Conservation (phyloP, 2,888 invertebrate species). For the Plebejus anna region DNA sequence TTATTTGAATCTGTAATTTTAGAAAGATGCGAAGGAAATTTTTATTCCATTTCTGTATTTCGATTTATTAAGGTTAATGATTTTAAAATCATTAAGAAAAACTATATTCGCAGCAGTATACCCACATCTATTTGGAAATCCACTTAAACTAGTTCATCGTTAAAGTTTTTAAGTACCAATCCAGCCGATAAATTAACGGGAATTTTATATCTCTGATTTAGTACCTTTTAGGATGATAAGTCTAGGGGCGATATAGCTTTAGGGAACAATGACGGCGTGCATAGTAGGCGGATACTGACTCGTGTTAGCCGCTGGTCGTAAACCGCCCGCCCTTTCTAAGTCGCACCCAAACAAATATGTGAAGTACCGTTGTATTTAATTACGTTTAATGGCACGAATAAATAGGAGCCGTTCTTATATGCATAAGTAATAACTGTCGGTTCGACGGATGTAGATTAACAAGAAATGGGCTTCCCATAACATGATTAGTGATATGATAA, state of each 20-base stretch:
- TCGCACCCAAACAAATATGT: conserved; percentile 44
- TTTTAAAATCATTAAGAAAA: neutral
- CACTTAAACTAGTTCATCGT: neutral
- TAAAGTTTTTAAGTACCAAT: neutral
- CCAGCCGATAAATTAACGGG: neutral
- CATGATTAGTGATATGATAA: conserved; percentile 5
- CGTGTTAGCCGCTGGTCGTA: conserved; percentile 62
- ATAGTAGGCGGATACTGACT: conserved; percentile 63
- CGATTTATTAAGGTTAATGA: neutral
- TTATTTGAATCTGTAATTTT: neutral
- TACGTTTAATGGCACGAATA: conserved; percentile 17
- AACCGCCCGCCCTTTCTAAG: conserved; percentile 55
- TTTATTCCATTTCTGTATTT: neutral
- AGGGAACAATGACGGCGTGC: conserved; percentile 67
- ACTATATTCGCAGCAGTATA: neutral
- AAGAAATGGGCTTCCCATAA: conserved; percentile 13
- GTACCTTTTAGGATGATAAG: conserved; percentile 47
- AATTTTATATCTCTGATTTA: conserved; percentile 27
- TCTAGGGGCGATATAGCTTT: conserved; percentile 49
- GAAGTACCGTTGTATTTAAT: conserved; percentile 29
- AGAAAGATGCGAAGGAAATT: neutral
- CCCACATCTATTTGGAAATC: neutral
- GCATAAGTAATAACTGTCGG: conserved; percentile 11
- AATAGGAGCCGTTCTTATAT: conserved; percentile 4
- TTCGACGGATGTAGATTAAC: conserved; percentile 15